Percentiles rank a stretch among this genome's conserved stretches.
Evolutionary conservation across 2,797 vertebrate species (phyloP).

Genomic region (Lophotriccus pileatus): DNA sequence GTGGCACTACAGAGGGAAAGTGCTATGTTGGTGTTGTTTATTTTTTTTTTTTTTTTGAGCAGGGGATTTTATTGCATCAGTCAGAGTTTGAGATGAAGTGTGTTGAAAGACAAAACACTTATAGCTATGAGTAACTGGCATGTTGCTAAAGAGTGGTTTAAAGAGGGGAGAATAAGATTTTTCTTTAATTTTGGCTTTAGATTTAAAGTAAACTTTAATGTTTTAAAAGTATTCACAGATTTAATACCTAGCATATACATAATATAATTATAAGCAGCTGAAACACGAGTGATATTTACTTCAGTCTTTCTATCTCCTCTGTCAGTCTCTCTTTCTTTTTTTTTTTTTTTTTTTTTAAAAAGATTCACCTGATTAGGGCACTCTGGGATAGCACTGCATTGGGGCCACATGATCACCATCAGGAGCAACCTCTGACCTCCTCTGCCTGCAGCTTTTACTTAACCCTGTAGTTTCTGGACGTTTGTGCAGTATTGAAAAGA

Average conservation of each 20-base stretch:
- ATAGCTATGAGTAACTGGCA: constrained; percentile 65
- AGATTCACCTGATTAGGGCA: constrained; percentile 65
- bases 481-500: constrained; percentile 87
- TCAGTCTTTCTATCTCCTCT: constrained; percentile 75
- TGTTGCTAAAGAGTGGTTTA: constrained; percentile 72
- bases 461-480: constrained; percentile 84
- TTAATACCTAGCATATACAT: constrained; percentile 73
- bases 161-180: constrained; percentile 63
- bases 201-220: constrained; percentile 74
- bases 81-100: constrained; percentile 69
- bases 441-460: constrained; percentile 80
- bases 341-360: neutral
- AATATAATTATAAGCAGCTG: constrained; percentile 73
- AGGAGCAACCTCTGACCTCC: constrained; percentile 77
- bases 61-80: constrained; percentile 56
- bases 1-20: constrained; percentile 70
- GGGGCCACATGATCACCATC: constrained; percentile 76
- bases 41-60: neutral
- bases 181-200: constrained; percentile 74
- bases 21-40: constrained; percentile 37
- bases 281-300: constrained; percentile 78
- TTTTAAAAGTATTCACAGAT: constrained; percentile 83
- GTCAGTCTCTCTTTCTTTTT: constrained; percentile 66
- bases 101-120: constrained; percentile 70
- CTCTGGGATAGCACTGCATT: constrained; percentile 78